Percentiles rank a stretch among this genome's conserved stretches.
Evolutionary conservation across 1,140 invertebrate genomes (phyloP).

Genomic region (Daktulosphaira vitifoliae): DNA sequence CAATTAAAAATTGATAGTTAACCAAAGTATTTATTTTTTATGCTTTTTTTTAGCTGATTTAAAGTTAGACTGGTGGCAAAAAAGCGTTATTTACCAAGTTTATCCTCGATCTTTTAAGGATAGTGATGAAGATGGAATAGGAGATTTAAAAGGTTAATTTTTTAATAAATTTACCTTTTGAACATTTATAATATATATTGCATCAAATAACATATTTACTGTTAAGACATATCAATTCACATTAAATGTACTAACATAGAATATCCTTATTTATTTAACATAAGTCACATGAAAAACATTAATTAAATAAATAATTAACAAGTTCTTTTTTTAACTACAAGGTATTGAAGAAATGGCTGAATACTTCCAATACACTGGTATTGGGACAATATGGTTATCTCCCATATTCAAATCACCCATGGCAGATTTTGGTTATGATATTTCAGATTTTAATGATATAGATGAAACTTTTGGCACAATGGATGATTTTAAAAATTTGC

Average conservation of each 20-base stretch:
- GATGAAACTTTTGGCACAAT: conserved; percentile 26
- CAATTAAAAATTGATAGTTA: too few species aligned
- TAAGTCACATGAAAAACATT: too few species aligned
- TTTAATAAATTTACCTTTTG: too few species aligned
- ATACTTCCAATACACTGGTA: conserved; percentile 56
- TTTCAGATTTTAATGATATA: conserved; percentile 57
- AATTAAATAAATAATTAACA: too few species aligned
- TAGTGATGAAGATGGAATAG: background rate
- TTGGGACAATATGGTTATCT: conserved; percentile 41
- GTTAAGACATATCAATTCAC: too few species aligned
- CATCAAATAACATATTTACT: too few species aligned
- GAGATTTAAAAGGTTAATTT: conserved; percentile 7
- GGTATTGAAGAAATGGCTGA: conserved; percentile 49
- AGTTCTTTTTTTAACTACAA: too few species aligned
- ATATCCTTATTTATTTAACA: too few species aligned
- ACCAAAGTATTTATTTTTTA: too few species aligned
- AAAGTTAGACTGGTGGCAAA: conserved; percentile 20
- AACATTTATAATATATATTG: too few species aligned
- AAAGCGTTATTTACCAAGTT: background rate
- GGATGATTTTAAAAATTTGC: conserved; percentile 23
- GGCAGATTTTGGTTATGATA: conserved; percentile 65
- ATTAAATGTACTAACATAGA: too few species aligned
- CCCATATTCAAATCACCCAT: conserved; percentile 45
- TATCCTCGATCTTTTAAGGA: conserved; percentile 25
- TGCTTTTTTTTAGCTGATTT: too few species aligned